Conservation (phyloP, 1,140 invertebrate genomes). For the Polyergus mexicanus region DNA sequence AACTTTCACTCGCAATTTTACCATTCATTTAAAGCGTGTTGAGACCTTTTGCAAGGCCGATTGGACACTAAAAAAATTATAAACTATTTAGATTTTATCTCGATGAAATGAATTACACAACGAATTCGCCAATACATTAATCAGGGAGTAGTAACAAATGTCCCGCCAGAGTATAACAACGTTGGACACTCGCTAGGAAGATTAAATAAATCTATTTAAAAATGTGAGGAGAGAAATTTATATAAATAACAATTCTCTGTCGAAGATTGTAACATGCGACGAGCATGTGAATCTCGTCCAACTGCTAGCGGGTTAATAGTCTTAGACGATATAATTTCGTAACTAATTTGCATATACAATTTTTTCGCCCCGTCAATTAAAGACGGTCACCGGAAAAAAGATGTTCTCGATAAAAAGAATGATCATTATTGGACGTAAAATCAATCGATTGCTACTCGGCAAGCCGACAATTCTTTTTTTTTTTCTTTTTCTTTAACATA, state of each 20-base stretch:
- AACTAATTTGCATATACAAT: slow-evolving; percentile 36
- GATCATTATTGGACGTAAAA: slow-evolving; percentile 43
- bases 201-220: slow-evolving; percentile 8
- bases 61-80: not conserved
- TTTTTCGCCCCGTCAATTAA: not conserved
- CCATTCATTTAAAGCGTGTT: not conserved
- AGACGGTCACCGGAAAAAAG: slow-evolving; percentile 10
- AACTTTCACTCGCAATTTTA: not conserved
- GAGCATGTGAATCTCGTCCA: not conserved
- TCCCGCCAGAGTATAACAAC: not conserved
- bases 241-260: slow-evolving; percentile 7
- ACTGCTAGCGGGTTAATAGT: slow-evolving; percentile 50
- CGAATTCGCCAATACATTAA: slow-evolving; percentile 13
- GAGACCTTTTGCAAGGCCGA: not conserved
- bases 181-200: not conserved
- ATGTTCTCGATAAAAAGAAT: not conserved
- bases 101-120: not conserved
- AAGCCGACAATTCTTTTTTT: slow-evolving; percentile 29
- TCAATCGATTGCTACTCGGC: slow-evolving; percentile 52
- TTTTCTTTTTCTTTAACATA: slow-evolving; percentile 36
- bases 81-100: not conserved
- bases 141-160: not conserved
- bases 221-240: not conserved
- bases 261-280: not conserved
- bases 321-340: slow-evolving; percentile 19